phyloP scores from a whole-genome alignment of 2,888 invertebrate species.

The Spisula solida region DNA sequence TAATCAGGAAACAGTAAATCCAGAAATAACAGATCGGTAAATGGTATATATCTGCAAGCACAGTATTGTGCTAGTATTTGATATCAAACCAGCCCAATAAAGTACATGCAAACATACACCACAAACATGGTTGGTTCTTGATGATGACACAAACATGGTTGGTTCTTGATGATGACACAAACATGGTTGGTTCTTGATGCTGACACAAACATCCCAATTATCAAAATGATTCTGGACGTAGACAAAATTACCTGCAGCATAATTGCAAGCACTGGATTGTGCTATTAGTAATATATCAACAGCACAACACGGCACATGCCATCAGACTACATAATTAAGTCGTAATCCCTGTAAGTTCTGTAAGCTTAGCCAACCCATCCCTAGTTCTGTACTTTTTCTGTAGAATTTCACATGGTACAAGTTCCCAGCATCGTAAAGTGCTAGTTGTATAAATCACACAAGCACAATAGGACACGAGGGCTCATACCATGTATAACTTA shows the following conservation, averaged over 20 bases:
- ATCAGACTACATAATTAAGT: conserved; percentile 4
- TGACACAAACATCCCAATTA: no score
- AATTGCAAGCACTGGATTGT: conserved; percentile 69
- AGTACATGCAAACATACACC: conserved; percentile 36
- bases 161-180: no score
- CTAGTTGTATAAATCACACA: conserved; percentile 55
- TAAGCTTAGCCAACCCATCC: no score
- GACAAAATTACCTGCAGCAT: neutral
- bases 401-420: neutral
- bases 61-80: conserved; percentile 61
- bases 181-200: neutral
- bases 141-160: neutral
- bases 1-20: no score
- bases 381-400: neutral
- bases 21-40: neutral
- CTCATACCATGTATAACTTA: neutral
- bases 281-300: conserved; percentile 52
- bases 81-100: conserved; percentile 56
- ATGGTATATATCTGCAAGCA: conserved; percentile 49
- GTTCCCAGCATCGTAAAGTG: conserved; percentile 69
- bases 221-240: no score
- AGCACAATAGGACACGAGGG: conserved; percentile 49
- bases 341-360: no score
- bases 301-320: conserved; percentile 64
- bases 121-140: neutral